Base-by-base conservation (phyloP, 2,888 invertebrate species). In the Clostera curtula region DNA sequence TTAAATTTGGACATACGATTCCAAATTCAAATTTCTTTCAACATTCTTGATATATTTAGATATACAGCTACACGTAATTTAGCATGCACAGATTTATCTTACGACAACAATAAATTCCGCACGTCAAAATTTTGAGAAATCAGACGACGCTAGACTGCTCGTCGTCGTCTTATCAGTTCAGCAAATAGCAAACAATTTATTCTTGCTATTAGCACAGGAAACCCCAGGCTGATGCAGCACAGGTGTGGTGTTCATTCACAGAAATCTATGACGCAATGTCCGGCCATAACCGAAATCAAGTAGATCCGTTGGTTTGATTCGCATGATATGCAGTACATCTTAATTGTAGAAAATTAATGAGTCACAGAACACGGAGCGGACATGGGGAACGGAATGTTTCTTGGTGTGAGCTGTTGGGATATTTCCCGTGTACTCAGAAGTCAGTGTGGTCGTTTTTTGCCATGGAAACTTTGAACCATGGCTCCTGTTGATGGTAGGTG, bases 161-260 rank as follows among this genome's bases (percentile, higher is more conserved):
- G 49, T 39, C 49, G 41, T 26, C 40, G 13, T 26, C 28, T 49
- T 49, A 43, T 49, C 50, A 39, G 19, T 23, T 39, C 36, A 34
- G 26, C 25, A 27, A 17, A 31, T 27, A 20, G 22, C 31, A 34
- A 22, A 34, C 31, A 37, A 26, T 29, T 19, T 17, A 25, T 29
- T 28, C 33, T 25, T 19, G 23, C 29, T 27, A 53, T 67, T 73
- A 69, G 66, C 55, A 61, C 71, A 68, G 74, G 74, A 73, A 65
- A 62, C 61, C 42, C 41, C 31, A 16, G 32, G 56, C 65, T 69
- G 67, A 68, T 60, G 49, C 47, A 56, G 56, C 49, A 40, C 71
- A 67, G 66, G 69, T 72, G 68, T 55, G 33, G 34, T 41, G 47
- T 36, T 29, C 43, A 43, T 68, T 65, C 73, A 63, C 37, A 53